phyloP scores from a whole-genome alignment of 2,113 vertebrate species.

The Neolamprologus ventralis region DNA sequence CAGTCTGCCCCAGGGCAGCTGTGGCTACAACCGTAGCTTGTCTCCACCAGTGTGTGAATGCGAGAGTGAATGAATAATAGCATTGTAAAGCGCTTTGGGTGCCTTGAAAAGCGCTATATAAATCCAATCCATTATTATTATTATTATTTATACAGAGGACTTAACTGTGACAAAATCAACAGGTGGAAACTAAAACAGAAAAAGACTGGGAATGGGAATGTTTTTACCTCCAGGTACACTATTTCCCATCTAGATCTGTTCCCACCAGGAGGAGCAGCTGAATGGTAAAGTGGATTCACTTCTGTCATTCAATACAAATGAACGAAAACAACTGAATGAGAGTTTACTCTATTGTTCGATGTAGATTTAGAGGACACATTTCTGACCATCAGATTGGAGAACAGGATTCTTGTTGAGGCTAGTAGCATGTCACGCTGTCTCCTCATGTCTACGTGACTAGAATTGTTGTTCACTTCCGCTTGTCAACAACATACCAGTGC shows the following conservation, averaged over 20 bases:
- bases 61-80: too few relatives aligned
- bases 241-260: neutral
- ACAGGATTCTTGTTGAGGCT: neutral
- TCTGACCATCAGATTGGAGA: neutral
- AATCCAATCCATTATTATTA: too few relatives aligned
- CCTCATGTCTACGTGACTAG: conserved; percentile 32
- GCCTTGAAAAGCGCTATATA: too few relatives aligned
- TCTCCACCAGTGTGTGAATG: too few relatives aligned
- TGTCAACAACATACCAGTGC: conserved; percentile 60
- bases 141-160: neutral
- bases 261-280: neutral
- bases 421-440: conserved; percentile 9
- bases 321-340: neutral
- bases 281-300: neutral
- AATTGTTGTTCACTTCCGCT: conserved; percentile 50
- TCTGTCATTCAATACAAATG: neutral
- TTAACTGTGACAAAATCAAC: neutral
- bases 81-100: too few relatives aligned
- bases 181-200: neutral
- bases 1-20: too few relatives aligned
- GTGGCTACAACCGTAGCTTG: too few relatives aligned
- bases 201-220: neutral
- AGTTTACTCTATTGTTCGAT: neutral
- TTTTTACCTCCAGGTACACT: neutral
- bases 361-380: neutral